Conservation (phyloP, 2,797 vertebrate genomes). For the Podarcis lilfordi region DNA sequence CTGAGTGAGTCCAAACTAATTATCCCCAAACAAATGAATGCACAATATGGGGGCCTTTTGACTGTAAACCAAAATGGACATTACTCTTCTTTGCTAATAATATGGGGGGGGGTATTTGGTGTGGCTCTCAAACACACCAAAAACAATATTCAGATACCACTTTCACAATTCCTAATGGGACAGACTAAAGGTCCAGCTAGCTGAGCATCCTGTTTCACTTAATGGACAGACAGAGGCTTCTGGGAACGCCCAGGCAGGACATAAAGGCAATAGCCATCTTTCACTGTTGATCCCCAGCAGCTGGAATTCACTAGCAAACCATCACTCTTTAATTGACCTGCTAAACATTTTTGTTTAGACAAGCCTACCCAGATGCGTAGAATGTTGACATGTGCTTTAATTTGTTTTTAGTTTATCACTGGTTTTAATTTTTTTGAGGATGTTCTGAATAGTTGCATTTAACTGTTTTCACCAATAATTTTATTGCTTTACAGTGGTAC, state of each 20-base stretch:
- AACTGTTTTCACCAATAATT: too few relatives aligned
- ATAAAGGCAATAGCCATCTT: background rate
- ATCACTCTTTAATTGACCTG: too few relatives aligned
- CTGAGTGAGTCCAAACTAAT: constrained; percentile 8
- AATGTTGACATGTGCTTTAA: too few relatives aligned
- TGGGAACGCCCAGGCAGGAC: background rate
- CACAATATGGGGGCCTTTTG: background rate
- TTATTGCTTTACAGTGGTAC: too few relatives aligned
- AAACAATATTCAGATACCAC: background rate
- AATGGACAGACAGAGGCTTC: background rate
- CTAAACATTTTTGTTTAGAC: too few relatives aligned
- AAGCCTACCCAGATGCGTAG: too few relatives aligned
- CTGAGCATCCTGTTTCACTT: background rate
- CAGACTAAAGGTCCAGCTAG: background rate
- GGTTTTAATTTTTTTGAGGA: too few relatives aligned
- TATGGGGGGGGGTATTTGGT: background rate
- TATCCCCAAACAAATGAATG: constrained; percentile 3
- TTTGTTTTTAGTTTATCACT: too few relatives aligned
- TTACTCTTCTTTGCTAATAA: background rate
- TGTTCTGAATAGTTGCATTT: too few relatives aligned
- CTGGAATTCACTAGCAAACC: background rate
- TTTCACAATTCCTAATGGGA: background rate
- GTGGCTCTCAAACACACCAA: background rate
- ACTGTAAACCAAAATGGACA: background rate
- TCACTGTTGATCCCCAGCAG: background rate